Evolutionary conservation across 2,888 invertebrate genomes (phyloP).

Genomic region (Drosophila prolongata): DNA sequence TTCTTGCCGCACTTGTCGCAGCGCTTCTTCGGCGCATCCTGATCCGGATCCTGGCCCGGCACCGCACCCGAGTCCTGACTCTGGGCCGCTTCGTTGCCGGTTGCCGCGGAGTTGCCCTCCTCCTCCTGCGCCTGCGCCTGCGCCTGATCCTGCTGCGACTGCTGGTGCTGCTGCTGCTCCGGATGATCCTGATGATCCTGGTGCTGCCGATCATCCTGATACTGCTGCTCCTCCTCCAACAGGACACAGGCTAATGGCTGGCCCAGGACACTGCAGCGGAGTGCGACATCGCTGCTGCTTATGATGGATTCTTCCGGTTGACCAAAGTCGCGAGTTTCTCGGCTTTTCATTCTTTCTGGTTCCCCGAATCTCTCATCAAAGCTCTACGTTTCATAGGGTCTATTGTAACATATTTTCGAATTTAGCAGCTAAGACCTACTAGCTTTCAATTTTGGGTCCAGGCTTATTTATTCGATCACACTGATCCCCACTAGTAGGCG

Average conservation of each 20-base stretch:
- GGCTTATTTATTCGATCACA: not conserved
- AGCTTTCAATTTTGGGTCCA: conserved; percentile 2
- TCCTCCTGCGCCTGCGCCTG: conserved; percentile 8
- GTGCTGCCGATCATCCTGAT: no score
- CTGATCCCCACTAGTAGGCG: not conserved
- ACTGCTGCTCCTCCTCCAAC: not conserved
- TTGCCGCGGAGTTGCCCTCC: not conserved
- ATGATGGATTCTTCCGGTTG: conserved; percentile 22
- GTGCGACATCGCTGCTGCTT: conserved; percentile 14
- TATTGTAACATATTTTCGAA: conserved; percentile 46
- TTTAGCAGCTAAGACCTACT: conserved; percentile 63
- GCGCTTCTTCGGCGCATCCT: conserved; percentile 42
- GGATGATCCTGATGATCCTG: not conserved
- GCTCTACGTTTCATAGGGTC: conserved; percentile 27
- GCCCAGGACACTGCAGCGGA: no score
- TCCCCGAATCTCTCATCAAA: conserved; percentile 46
- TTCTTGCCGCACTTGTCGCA: conserved; percentile 66
- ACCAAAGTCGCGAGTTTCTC: conserved; percentile 38
- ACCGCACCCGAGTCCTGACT: no score
- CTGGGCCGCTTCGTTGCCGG: not conserved
- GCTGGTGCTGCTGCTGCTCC: not conserved
- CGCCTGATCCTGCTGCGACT: conserved; percentile 1
- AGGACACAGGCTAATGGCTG: not conserved
- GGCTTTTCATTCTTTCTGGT: conserved; percentile 49
- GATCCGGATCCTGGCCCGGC: not conserved